phyloP scores from a whole-genome alignment of 2,888 invertebrate species.

The Laspeyria flexula region DNA sequence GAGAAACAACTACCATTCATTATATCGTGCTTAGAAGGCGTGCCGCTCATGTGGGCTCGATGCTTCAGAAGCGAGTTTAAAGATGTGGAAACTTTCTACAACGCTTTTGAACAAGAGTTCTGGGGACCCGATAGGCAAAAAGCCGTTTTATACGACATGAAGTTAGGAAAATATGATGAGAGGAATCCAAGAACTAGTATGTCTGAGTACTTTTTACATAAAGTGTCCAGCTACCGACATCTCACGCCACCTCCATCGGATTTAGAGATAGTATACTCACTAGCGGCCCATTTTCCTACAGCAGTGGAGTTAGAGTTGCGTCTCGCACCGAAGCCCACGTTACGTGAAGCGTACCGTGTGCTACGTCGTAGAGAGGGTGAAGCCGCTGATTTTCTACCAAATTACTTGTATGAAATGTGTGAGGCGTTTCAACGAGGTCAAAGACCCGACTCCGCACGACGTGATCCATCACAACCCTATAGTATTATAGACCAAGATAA shows the following conservation, averaged over 20 bases:
- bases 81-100: constrained; percentile 68
- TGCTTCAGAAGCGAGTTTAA: constrained; percentile 77
- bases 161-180: constrained; percentile 78
- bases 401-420: constrained; percentile 83
- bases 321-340: constrained; percentile 76
- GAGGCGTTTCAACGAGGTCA: constrained; percentile 78
- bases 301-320: constrained; percentile 79
- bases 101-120: constrained; percentile 78
- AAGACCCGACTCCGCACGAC: constrained; percentile 70
- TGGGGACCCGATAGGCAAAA: constrained; percentile 80
- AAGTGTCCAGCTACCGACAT: constrained; percentile 79
- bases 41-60: constrained; percentile 80
- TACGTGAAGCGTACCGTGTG: constrained; percentile 78
- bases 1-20: constrained; percentile 77
- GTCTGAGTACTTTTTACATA: constrained; percentile 81
- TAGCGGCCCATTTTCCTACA: constrained; percentile 80
- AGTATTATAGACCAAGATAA: constrained; percentile 50
- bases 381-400: constrained; percentile 75
- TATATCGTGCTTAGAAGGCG: constrained; percentile 77
- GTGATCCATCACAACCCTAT: constrained; percentile 56
- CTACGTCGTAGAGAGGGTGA: constrained; percentile 80
- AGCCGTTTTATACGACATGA: constrained; percentile 77
- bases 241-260: constrained; percentile 79
- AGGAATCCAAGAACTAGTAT: constrained; percentile 68
- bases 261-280: constrained; percentile 78